Evolutionary conservation across 2,888 invertebrate genomes (phyloP).

Genomic region (Stenoptilia bipunctidactyla): DNA sequence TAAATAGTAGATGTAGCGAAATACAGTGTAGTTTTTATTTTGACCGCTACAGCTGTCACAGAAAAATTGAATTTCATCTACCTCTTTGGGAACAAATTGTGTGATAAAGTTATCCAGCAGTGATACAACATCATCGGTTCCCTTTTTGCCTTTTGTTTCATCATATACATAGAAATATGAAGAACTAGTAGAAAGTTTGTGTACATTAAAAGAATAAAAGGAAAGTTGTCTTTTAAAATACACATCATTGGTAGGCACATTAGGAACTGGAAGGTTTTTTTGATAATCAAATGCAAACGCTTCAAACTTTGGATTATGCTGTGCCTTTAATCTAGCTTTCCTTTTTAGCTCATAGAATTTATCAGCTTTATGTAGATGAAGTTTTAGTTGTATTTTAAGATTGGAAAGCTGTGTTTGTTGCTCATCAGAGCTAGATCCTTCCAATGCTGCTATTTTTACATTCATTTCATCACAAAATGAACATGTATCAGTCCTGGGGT

Average conservation of each 20-base stretch:
- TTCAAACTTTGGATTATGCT: neutral
- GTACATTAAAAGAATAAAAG: too few relatives aligned
- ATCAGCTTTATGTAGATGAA: too few relatives aligned
- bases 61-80: conserved; percentile 1
- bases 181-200: neutral
- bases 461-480: conserved; percentile 2
- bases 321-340: neutral
- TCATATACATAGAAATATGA: conserved; percentile 1
- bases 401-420: too few relatives aligned
- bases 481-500: conserved; percentile 2
- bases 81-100: neutral
- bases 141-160: neutral
- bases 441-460: neutral
- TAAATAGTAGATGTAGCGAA: too few relatives aligned
- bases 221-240: neutral
- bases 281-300: neutral
- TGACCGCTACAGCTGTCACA: neutral
- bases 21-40: too few relatives aligned
- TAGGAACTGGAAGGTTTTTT: neutral
- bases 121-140: neutral
- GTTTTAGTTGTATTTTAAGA: too few relatives aligned
- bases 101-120: conserved; percentile 1
- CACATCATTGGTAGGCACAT: neutral
- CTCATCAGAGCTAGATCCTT: neutral
- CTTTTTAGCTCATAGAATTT: too few relatives aligned